Percentiles rank a stretch among this genome's conserved stretches.
Evolutionary conservation across 1,140 invertebrate genomes (phyloP).

Genomic region (Aphis gossypii): DNA sequence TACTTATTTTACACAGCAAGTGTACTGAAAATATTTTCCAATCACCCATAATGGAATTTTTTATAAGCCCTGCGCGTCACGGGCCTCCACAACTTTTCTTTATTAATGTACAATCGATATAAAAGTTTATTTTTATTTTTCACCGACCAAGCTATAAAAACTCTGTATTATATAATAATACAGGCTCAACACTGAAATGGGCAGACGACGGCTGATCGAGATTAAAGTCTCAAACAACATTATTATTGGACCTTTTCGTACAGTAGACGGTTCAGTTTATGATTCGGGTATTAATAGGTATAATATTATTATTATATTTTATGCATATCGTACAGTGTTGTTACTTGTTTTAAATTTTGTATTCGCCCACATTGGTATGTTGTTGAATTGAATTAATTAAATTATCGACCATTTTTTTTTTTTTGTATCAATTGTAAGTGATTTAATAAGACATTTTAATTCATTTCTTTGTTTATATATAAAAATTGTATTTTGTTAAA

Average conservation of each 20-base stretch:
- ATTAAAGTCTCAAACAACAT: conserved; percentile 31
- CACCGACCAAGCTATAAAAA: background rate
- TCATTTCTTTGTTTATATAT: background rate
- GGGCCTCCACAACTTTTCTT: background rate
- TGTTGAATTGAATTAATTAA: background rate
- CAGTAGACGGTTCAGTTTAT: background rate
- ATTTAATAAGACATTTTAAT: background rate
- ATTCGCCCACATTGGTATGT: background rate
- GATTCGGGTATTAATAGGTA: background rate
- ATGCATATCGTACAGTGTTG: background rate
- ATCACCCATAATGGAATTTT: conserved; percentile 55
- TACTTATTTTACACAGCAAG: conserved; percentile 42
- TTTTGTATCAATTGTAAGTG: background rate
- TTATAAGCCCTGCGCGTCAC: conserved; percentile 28
- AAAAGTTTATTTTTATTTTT: conserved; percentile 54
- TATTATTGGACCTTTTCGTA: background rate
- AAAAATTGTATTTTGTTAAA: background rate
- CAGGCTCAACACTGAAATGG: background rate
- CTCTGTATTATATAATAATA: background rate
- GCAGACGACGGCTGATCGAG: conserved; percentile 36
- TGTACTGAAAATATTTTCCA: conserved; percentile 44
- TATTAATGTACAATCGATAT: conserved; percentile 50
- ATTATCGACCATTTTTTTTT: background rate
- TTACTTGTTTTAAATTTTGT: background rate
- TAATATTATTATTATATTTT: background rate